Evolutionary conservation across 1,140 invertebrate genomes (phyloP).

Genomic region (Cataglyphis hispanica): DNA sequence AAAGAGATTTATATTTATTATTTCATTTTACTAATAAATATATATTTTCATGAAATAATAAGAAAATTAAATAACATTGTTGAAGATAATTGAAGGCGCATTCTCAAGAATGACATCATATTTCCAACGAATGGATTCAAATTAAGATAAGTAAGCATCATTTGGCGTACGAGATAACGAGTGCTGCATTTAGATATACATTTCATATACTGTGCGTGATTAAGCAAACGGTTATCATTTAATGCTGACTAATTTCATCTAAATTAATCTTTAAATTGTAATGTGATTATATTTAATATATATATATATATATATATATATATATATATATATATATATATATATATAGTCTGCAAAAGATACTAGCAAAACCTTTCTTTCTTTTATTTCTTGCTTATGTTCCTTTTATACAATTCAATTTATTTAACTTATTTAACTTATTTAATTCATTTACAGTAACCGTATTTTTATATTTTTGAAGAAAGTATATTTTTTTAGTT

Average conservation of each 20-base stretch:
- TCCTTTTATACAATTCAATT: too few relatives aligned
- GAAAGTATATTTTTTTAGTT: too few relatives aligned
- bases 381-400: too few relatives aligned
- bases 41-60: constrained; percentile 18
- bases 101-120: background rate
- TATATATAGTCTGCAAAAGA: too few relatives aligned
- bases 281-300: too few relatives aligned
- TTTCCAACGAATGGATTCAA: background rate
- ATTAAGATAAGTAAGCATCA: constrained; percentile 13
- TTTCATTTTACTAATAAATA: background rate
- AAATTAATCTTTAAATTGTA: constrained; percentile 6
- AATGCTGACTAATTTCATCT: background rate
- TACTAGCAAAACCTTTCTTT: too few relatives aligned
- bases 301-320: too few relatives aligned
- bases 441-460: too few relatives aligned
- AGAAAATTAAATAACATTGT: constrained; percentile 5
- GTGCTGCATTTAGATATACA: constrained; percentile 10
- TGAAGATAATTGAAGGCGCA: background rate
- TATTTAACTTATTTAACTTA: too few relatives aligned
- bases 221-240: constrained; percentile 16
- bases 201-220: constrained; percentile 3
- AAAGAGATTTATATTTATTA: background rate
- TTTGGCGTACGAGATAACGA: constrained; percentile 7
- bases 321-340: too few relatives aligned
- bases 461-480: too few relatives aligned